Percentiles rank a stretch among this genome's conserved stretches.
Conservation (phyloP, 2,888 invertebrate species). For the Papilio demoleus region DNA sequence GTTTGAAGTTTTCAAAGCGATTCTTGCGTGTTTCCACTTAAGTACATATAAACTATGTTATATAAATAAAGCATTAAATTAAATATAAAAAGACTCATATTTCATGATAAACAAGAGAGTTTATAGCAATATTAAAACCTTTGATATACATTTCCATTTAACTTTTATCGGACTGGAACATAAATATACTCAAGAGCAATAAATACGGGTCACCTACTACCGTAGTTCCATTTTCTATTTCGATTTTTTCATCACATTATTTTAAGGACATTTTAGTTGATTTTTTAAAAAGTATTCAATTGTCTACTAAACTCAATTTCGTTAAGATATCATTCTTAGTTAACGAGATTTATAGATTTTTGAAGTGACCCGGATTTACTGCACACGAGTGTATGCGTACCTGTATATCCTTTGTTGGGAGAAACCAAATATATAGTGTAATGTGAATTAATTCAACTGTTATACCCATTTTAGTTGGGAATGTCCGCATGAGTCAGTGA, state of each 20-base stretch:
- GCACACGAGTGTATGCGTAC: no score
- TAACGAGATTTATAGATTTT: no score
- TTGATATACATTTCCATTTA: not conserved
- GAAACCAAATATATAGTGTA: slow-evolving; percentile 2
- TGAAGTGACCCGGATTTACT: no score
- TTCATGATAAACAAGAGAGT: not conserved
- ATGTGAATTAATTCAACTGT: not conserved
- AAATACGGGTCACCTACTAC: no score
- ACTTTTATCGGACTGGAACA: not conserved
- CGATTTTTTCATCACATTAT: no score
- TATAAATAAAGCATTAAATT: not conserved
- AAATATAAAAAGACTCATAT: not conserved
- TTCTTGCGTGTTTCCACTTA: slow-evolving; percentile 5
- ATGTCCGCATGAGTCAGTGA: slow-evolving; percentile 36
- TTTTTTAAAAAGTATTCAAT: no score
- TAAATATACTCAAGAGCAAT: no score
- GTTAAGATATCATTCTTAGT: no score
- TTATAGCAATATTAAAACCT: not conserved
- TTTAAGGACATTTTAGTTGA: no score
- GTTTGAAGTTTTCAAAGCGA: slow-evolving; percentile 18
- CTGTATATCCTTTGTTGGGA: not conserved
- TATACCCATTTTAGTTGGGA: slow-evolving; percentile 2
- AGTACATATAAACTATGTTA: slow-evolving; percentile 10
- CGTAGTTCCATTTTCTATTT: no score
- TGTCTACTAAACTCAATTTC: no score